Conservation (phyloP, 2,113 vertebrate species). For the Panthera leo region DNA sequence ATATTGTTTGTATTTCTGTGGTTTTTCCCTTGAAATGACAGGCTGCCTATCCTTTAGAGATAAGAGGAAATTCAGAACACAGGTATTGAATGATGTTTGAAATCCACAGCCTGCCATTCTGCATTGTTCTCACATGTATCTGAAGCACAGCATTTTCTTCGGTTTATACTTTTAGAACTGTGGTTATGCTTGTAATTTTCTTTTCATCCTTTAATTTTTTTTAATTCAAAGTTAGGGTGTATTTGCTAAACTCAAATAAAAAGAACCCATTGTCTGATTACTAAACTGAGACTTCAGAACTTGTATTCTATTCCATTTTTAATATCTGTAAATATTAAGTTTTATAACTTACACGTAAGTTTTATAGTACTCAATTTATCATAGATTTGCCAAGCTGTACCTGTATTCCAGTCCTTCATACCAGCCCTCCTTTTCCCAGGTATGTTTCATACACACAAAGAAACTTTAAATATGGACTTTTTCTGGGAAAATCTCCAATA, state of each 20-base stretch:
- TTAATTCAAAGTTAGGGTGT: neutral
- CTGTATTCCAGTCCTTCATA: neutral
- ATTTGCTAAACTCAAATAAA: neutral
- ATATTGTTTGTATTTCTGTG: neutral
- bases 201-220: neutral
- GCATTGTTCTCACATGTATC: neutral
- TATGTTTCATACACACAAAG: neutral
- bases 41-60: neutral
- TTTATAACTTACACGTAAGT: neutral
- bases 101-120: neutral
- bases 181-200: neutral
- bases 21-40: neutral
- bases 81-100: neutral
- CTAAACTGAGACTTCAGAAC: constrained; percentile 6
- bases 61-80: neutral
- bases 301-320: neutral
- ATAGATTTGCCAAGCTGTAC: neutral
- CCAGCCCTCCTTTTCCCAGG: neutral
- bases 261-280: neutral
- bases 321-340: neutral
- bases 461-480: neutral
- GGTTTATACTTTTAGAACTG: neutral
- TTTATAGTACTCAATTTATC: neutral
- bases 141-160: neutral
- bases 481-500: neutral